Evolutionary conservation across 2,888 invertebrate species (phyloP), one percentile per base, ranked within the genome.

Genomic region (Periphyllus acericola): DNA sequence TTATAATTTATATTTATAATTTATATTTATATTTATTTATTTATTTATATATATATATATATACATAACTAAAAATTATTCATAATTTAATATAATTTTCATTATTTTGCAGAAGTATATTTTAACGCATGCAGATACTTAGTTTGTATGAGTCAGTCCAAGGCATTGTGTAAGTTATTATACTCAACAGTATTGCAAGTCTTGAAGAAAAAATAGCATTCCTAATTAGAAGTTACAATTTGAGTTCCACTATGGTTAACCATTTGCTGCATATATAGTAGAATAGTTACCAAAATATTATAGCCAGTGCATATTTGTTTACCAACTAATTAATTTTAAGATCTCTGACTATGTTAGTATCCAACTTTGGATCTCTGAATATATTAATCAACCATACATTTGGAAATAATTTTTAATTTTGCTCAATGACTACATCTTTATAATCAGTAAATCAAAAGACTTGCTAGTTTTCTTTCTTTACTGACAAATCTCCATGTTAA

Each of bases 261-360:
- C 79, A 80, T 87, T 87, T 87, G 68, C 29, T 74, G 25, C 34
- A 52, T 85, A 87, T 60, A 60, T 75, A n/a, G 75, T 76, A 84
- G 80, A 81, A 74, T 81, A 87, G 87, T 87, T 87, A 87, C 87
- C 87, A 87, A 80, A 86, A 87, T 74, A 80, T 80, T 80, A 87
- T 80, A 34, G 11, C 60, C 40, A 60, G 66, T 87, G 74, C 55
- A 80, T 74, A 87, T 74, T 66, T 85, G 46, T 87, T 87, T 81
- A 87, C 80, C 87, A 74, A 74, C 46, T 36, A 46, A 74, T 74
- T 66, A 74, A 81, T 87, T 79, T 86, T 84, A 80, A 87, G 87
- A 87, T 87, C 87, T 87, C 87, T 75, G 36, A 71, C 72, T 81
- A 66, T 55, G 29, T 60, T 72, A 74, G 74, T 74, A 66, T 81